Evolutionary conservation across 2,888 invertebrate genomes (phyloP), one percentile per base, ranked within the genome.

Genomic region (Pecten maximus): DNA sequence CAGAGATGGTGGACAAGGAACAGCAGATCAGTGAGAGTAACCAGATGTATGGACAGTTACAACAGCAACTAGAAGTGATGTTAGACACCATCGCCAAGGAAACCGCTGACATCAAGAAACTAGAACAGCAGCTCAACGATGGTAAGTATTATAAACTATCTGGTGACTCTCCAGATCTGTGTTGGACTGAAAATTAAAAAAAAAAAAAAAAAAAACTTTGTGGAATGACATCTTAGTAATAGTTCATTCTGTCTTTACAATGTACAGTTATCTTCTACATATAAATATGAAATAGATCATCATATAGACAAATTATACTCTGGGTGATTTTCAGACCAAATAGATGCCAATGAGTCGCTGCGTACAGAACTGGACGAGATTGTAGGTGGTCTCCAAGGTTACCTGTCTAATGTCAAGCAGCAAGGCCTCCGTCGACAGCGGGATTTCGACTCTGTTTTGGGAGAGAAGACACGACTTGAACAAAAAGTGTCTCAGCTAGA

Each of bases 341-440:
- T 94, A 39, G 95, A 95, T 87, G 93, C 91, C 89, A 95, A 95
- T 90, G 96, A 96, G 12, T 94, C 94, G 23, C 91, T 96, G 48
- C 92, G 95, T 39, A 94, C 94, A 60, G 96, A 96, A 92, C 94
- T 96, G 54, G 96, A 96, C 91, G 94, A 95, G 87, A 95, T 96
- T 88, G 95, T 96, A 0, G 94, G 93, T 39, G 96, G 96, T 39
- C 92, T 96, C 88, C 95, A 96, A 92, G 93, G 94, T 10, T 96
- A 96, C 91, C 92, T 96, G 88, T 93, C 94, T n/a, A 95, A 95
- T 89, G 95, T 96, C 50, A 95, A 96, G 92, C 93, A 93, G 28
- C 95, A 96, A 91, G 95, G 95, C 15, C 93, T 94, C 40, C 93
- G 93, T 88, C 95, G 96, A 92, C 94, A 94, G 90, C 91, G 94